A percentile compares a stretch with the other conserved stretches of the same genome.
Evolutionary conservation across 2,797 vertebrate genomes (phyloP).

Genomic region (Anabacerthia variegaticeps): DNA sequence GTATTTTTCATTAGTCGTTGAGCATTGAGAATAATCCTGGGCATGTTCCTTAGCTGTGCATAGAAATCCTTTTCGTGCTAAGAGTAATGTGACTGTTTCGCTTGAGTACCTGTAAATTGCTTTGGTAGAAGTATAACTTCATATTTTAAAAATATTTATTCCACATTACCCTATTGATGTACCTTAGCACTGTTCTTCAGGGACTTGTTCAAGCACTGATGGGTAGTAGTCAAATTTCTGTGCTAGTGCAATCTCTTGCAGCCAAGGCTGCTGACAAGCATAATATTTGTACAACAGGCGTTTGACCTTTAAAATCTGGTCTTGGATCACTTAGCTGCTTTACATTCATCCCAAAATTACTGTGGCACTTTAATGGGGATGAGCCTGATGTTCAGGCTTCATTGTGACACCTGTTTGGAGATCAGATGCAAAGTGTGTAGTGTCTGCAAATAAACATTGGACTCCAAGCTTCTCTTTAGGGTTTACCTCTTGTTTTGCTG

Average conservation of each 20-base stretch:
- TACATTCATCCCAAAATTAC: background rate
- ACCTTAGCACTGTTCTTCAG: constrained; percentile 5
- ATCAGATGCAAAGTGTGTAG: background rate
- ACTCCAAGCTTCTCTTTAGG: background rate
- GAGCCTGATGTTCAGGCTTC: background rate
- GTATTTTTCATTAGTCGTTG: background rate
- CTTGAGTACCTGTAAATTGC: constrained; percentile 11
- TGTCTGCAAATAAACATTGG: background rate
- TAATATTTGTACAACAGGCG: background rate
- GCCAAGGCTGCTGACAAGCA: background rate
- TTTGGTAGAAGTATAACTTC: background rate
- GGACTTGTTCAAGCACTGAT: background rate
- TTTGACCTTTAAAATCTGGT: constrained; percentile 27
- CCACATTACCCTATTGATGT: background rate
- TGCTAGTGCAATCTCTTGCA: background rate
- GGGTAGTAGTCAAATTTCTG: background rate
- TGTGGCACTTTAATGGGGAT: background rate
- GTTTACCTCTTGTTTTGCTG: background rate
- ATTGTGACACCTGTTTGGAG: background rate
- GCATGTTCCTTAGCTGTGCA: background rate
- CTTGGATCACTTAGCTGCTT: background rate
- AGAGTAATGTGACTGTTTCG: background rate
- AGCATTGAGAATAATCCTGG: background rate
- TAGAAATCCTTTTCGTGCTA: background rate
- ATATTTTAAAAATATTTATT: constrained; percentile 46